Evolutionary conservation across 2,888 invertebrate genomes (phyloP).

Genomic region (Alentia gelatinosa): DNA sequence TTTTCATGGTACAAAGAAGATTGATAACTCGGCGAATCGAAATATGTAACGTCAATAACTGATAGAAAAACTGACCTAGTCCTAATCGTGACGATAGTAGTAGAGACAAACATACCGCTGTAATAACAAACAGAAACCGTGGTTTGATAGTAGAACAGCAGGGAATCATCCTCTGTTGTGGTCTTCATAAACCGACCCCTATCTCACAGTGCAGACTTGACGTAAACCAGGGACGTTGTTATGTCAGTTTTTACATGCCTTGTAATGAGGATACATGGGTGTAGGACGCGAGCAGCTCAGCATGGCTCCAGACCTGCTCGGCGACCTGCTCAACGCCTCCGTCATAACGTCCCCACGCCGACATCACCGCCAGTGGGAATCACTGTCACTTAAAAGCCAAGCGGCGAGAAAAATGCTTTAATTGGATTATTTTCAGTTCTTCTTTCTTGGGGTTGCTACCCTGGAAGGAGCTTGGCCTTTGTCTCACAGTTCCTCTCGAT

Average conservation of each 20-base stretch:
- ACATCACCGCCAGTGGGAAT: not conserved
- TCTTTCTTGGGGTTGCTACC: not conserved
- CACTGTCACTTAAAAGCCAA: not conserved
- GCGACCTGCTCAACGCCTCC: not conserved
- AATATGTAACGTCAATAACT: too few relatives aligned
- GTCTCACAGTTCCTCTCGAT: not conserved
- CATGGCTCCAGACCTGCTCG: not conserved
- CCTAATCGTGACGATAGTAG: too few relatives aligned
- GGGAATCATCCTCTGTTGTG: too few relatives aligned
- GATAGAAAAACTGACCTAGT: too few relatives aligned
- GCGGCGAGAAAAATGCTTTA: not conserved
- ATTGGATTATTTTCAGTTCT: conserved; percentile 9
- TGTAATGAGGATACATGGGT: conserved; percentile 24
- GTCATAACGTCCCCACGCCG: not conserved
- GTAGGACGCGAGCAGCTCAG: not conserved
- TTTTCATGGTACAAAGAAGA: too few relatives aligned
- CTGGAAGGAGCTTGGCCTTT: not conserved
- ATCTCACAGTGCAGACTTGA: not conserved
- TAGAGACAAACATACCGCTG: too few relatives aligned
- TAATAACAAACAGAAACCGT: too few relatives aligned
- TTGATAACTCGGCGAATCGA: too few relatives aligned
- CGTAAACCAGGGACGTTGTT: not conserved
- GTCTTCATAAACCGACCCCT: not conserved
- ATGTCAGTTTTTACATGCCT: not conserved
- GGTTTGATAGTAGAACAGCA: too few relatives aligned